Conservation (phyloP, 2,888 invertebrate species). For the Crepidodera aurea region DNA sequence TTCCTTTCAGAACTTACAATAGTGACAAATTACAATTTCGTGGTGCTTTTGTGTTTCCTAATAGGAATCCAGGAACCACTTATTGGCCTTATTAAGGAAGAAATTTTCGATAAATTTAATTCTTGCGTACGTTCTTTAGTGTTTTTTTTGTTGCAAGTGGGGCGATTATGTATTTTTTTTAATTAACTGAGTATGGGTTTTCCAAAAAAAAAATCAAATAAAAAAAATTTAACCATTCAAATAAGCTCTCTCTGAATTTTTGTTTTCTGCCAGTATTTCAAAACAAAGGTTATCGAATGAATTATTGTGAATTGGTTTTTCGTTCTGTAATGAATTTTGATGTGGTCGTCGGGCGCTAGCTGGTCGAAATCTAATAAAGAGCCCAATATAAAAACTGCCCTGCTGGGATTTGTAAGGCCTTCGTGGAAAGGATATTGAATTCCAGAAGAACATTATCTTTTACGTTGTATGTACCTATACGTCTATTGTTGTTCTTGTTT, state of each 20-base stretch:
- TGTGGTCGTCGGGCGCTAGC: slow-evolving; percentile 5
- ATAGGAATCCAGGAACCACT: slow-evolving; percentile 20
- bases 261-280: neutral
- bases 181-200: too few relatives aligned
- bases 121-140: too few relatives aligned
- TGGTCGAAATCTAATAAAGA: slow-evolving; percentile 15
- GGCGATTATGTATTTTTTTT: too few relatives aligned
- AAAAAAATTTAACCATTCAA: too few relatives aligned
- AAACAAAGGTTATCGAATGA: neutral
- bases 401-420: slow-evolving; percentile 17
- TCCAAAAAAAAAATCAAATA: too few relatives aligned
- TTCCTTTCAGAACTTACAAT: slow-evolving; percentile 32
- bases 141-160: too few relatives aligned
- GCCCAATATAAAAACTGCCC: slow-evolving; percentile 17
- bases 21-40: slow-evolving; percentile 38
- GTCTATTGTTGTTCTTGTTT: slow-evolving; percentile 9
- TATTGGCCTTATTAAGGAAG: neutral
- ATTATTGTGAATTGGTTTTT: slow-evolving; percentile 12
- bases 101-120: neutral
- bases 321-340: slow-evolving; percentile 17
- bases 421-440: slow-evolving; percentile 16
- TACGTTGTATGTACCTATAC: slow-evolving; percentile 5
- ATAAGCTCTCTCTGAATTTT: too few relatives aligned
- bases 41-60: slow-evolving; percentile 23
- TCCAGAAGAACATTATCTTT: slow-evolving; percentile 17